Base-by-base conservation (phyloP, 2,797 vertebrate genomes). In the Phoeniculus purpureus region DNA sequence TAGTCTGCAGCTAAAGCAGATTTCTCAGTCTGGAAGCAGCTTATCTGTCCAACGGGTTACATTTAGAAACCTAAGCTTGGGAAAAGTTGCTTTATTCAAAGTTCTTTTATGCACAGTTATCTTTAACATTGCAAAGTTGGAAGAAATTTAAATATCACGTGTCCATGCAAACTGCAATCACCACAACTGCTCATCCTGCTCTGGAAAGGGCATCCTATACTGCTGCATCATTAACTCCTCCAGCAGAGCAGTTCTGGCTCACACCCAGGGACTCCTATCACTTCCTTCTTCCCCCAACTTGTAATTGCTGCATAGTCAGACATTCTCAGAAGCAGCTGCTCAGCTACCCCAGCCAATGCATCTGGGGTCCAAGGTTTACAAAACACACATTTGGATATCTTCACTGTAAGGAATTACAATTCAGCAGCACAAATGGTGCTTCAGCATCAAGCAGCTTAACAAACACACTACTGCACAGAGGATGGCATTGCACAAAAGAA, bases 111-210 rank as follows among this genome's bases (percentile, higher is more conserved):
- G 15, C 16, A 16, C 10, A 43, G 43, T 15, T 43, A 9, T 43
- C 43, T 16, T 43, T 9, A 43, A 43, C 43, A 43, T 13, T 43
- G 43, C 16, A 16, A 43, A 43, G 43, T 15, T 43, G 43, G 43
- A 43, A 43, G 43, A 43, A 14, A 16, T 15, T 48, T 48, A 31
- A 45, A 14, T 61, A 19, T 8, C 14, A 5, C 0, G 0, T 7
- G 12, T 17, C 37, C 20, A 17, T 48, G 31, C 21, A 43, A 66
- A 54, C 23, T 8, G 8, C 17, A 32, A 7, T 9, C 8, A 51
- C 37, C n/a, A 32, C 58, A 65, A 50, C 34, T 34, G 29, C 58
- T 75, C 43, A 25, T 48, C 52, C 40, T 77, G 68, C 50, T 26
- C 65, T 43, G 50, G 51, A 10, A 64, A 75, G 59, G 32, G 9